Percentiles rank a stretch among this genome's conserved stretches.
phyloP scores from a whole-genome alignment of 2,888 invertebrate genomes.

The Arctia plantaginis region DNA sequence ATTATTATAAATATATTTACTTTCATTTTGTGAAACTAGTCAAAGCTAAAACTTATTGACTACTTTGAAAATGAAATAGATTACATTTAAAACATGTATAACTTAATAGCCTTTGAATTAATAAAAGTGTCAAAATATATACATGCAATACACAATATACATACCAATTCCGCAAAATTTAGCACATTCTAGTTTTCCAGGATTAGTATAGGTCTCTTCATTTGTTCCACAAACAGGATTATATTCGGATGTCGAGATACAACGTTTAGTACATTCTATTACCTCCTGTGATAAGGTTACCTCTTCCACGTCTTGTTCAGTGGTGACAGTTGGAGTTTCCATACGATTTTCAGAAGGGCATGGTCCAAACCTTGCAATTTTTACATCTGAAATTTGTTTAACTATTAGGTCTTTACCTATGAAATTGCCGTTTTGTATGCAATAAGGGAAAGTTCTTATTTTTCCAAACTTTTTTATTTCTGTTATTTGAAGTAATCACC shows the following conservation, averaged over 20 bases:
- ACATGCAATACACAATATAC: too few species aligned
- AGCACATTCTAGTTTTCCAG: conserved; percentile 69
- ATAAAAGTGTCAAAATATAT: background rate
- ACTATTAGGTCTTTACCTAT: too few species aligned
- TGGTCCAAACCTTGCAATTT: conserved; percentile 10
- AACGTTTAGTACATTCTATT: conserved; percentile 55
- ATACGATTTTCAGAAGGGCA: conserved; percentile 20
- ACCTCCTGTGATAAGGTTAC: conserved; percentile 15
- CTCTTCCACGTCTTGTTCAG: conserved; percentile 1
- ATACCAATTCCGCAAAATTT: conserved; percentile 75
- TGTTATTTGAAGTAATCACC: too few species aligned
- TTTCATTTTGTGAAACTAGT: background rate
- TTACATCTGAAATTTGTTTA: conserved; percentile 24
- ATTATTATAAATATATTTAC: background rate
- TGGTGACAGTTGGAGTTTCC: background rate
- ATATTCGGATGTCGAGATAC: conserved; percentile 71
- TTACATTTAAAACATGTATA: background rate
- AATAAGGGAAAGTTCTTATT: too few species aligned
- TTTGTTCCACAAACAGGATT: conserved; percentile 80
- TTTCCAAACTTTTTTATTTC: too few species aligned
- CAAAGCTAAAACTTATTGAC: background rate
- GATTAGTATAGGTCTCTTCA: conserved; percentile 70
- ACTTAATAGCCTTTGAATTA: too few species aligned
- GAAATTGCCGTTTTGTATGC: too few species aligned
- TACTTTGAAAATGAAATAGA: background rate